Evolutionary conservation across 2,888 invertebrate species (phyloP), one percentile per base, ranked within the genome.

Genomic region (Eupithecia vulgata): DNA sequence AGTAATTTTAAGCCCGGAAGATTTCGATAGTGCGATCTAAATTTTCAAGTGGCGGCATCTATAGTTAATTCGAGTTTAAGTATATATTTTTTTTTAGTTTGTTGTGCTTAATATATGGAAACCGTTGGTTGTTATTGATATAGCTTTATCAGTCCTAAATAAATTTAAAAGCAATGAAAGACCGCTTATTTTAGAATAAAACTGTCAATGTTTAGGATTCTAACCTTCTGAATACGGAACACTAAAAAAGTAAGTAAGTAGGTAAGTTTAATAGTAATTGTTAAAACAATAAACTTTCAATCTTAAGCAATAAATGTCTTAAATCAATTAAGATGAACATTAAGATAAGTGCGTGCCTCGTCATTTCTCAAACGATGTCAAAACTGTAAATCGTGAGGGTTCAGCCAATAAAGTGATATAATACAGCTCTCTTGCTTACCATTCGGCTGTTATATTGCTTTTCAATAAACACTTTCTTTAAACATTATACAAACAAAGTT

Each of bases 301-400:
- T 81, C 77, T 79, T 71, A 76, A 73, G 76, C 75, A 73, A 78
- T 79, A 77, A 80, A 79, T 73, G 76, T 78, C 80, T 79, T 79
- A 81, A 85, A 84, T 86, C 87, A 87, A 88, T 89, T 88, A 83
- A 87, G 89, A 89, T 89, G 79, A 78, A 80, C 83, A 82, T 87
- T 78, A 79, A 85, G 89, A 88, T 88, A 85, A 82, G 70, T 71
- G 76, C 57, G 59, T 25, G 37, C 69, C 52, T 66, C 71, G 66
- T 79, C 80, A 81, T 79, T 80, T 81, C 80, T 75, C 73, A 78
- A 76, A 77, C 77, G 74, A 81, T 81, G 80, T 78, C 75, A 57
- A 76, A 78, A 76, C 68, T 67, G 70, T 72, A 72, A 75, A 75
- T 67, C 72, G 69, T 72, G 75, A 75, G 67, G 72, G 70, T 65